Evolutionary conservation across 2,113 vertebrate species (phyloP).

Genomic region (Phyllopteryx taeniolatus): DNA sequence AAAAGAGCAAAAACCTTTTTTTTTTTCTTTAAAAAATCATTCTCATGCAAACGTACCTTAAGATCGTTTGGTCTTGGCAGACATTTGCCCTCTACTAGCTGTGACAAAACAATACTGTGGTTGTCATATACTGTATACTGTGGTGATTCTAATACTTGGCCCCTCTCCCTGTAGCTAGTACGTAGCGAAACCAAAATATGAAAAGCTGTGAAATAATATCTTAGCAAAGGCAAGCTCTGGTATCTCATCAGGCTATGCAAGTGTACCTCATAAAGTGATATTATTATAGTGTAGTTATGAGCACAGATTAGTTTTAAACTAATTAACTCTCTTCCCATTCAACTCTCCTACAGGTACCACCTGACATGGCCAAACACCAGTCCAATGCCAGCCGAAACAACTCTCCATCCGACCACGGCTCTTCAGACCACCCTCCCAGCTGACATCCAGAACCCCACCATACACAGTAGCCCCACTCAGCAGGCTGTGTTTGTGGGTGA

Average conservation of each 20-base stretch:
- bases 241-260: neutral
- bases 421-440: slow-evolving; percentile 79
- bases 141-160: neutral
- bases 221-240: neutral
- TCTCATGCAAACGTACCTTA: too few relatives aligned
- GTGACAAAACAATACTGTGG: too few relatives aligned
- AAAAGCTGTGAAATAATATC: neutral
- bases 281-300: neutral
- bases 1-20: too few relatives aligned
- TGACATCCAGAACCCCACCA: slow-evolving; percentile 76
- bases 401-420: slow-evolving; percentile 81
- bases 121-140: too few relatives aligned
- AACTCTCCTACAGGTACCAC: slow-evolving; percentile 75
- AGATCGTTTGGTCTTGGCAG: too few relatives aligned
- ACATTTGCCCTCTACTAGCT: too few relatives aligned
- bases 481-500: slow-evolving; percentile 86
- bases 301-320: neutral
- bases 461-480: slow-evolving; percentile 79
- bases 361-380: slow-evolving; percentile 94
- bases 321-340: neutral
- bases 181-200: neutral
- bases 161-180: too few relatives aligned
- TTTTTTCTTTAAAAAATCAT: too few relatives aligned
- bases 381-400: slow-evolving; percentile 84
- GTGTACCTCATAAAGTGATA: neutral